phyloP scores from a whole-genome alignment of 2,113 vertebrate species.

The Herpailurus yagouaroundi region DNA sequence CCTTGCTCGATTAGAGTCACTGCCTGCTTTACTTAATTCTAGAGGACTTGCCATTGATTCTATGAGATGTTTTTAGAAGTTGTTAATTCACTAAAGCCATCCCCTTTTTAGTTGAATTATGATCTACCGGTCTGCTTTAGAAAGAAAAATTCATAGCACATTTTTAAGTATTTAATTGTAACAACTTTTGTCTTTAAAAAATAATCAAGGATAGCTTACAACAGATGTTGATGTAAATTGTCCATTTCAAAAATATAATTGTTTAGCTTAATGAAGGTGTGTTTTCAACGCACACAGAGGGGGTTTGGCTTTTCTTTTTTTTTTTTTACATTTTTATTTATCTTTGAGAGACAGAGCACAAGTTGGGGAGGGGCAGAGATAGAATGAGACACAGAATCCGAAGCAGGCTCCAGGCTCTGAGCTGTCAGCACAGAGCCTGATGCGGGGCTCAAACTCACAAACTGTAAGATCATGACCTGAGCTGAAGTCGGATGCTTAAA shows the following conservation, averaged over 20 bases:
- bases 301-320: background rate
- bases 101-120: background rate
- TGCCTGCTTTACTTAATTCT: background rate
- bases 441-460: too few species aligned
- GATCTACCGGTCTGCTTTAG: background rate
- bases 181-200: background rate
- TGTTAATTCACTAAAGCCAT: background rate
- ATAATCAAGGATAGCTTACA: background rate
- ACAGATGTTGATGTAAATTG: background rate
- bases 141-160: background rate
- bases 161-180: slow-evolving; percentile 31
- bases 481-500: too few species aligned
- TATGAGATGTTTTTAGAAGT: background rate
- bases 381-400: too few species aligned
- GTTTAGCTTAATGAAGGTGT: background rate
- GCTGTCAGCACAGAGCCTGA: too few species aligned
- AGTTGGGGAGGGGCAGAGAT: too few species aligned
- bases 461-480: too few species aligned
- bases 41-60: background rate
- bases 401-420: too few species aligned
- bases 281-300: background rate
- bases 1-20: background rate
- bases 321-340: too few species aligned
- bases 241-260: background rate
- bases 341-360: too few species aligned